These are phyloP conservation scores for Melopsittacus undulatus DNA, from an alignment of 2,797 vertebrate species.

Conservation along the genomic window DNA sequence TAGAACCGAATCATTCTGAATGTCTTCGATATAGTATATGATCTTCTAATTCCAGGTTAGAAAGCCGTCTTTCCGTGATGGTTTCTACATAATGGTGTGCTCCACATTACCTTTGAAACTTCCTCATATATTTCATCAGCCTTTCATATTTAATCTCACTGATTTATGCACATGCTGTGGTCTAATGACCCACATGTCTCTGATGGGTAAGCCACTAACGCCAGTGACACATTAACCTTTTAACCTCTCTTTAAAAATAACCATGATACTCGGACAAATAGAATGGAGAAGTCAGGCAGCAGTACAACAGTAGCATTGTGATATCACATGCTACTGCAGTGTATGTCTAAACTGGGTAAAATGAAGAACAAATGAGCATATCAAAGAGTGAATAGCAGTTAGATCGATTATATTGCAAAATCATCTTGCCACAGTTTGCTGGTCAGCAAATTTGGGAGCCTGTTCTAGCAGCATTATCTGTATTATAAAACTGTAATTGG, in stretches of 20 bases:
- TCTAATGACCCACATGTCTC: slow-evolving; percentile 48
- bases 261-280: background rate
- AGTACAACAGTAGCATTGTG: background rate
- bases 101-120: slow-evolving; percentile 33
- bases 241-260: slow-evolving; percentile 59
- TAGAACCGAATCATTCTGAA: background rate
- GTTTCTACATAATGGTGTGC: background rate
- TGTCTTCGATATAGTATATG: background rate
- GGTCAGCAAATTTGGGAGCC: background rate
- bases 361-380: background rate
- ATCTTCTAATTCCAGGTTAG: background rate
- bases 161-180: slow-evolving; percentile 10
- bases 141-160: slow-evolving; percentile 29
- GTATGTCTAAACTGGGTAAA: background rate
- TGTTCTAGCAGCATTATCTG: background rate
- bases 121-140: slow-evolving; percentile 7
- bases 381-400: background rate
- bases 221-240: slow-evolving; percentile 62
- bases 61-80: background rate
- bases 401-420: slow-evolving; percentile 1
- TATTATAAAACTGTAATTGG: background rate
- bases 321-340: background rate
- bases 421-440: slow-evolving; percentile 3
- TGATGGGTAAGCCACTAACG: slow-evolving; percentile 23
- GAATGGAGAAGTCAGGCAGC: background rate